phyloP scores from a whole-genome alignment of 2,888 invertebrate species.

The Cremastinae sp. region DNA sequence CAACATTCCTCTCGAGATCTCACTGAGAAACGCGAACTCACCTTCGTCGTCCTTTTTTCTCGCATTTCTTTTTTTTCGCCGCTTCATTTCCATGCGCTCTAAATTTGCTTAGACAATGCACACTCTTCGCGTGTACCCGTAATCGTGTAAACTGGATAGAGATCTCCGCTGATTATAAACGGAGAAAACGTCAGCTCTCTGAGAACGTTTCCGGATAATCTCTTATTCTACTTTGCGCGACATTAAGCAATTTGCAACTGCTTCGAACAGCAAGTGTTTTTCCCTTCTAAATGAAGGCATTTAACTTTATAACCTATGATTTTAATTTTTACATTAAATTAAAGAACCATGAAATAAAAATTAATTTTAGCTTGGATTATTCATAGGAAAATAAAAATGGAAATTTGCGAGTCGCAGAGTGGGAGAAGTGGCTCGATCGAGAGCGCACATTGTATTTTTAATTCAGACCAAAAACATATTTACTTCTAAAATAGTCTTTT shows the following conservation, averaged over 20 bases:
- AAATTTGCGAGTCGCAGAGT: too few species aligned
- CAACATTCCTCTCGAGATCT: conserved; percentile 47
- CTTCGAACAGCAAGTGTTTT: conserved; percentile 5
- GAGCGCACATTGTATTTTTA: too few species aligned
- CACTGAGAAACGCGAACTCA: conserved; percentile 31
- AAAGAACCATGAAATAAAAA: too few species aligned
- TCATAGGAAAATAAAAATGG: too few species aligned
- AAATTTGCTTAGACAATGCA: conserved; percentile 56
- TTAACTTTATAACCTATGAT: too few species aligned
- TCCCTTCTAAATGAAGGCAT: too few species aligned
- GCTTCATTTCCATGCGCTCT: conserved; percentile 31
- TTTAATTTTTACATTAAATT: not conserved
- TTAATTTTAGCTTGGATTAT: too few species aligned
- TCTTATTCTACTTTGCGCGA: conserved; percentile 47
- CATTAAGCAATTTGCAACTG: conserved; percentile 23
- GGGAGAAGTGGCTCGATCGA: too few species aligned
- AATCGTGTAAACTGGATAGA: conserved; percentile 44
- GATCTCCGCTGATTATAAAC: conserved; percentile 49
- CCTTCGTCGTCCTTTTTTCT: conserved; percentile 42
- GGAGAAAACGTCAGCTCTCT: conserved; percentile 31
- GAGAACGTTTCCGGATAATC: conserved; percentile 45
- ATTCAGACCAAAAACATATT: too few species aligned
- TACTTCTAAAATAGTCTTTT: too few species aligned
- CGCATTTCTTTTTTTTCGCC: conserved; percentile 29
- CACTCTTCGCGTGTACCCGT: conserved; percentile 23